phyloP scores from a whole-genome alignment of 2,797 vertebrate genomes.

The Lacerta agilis region DNA sequence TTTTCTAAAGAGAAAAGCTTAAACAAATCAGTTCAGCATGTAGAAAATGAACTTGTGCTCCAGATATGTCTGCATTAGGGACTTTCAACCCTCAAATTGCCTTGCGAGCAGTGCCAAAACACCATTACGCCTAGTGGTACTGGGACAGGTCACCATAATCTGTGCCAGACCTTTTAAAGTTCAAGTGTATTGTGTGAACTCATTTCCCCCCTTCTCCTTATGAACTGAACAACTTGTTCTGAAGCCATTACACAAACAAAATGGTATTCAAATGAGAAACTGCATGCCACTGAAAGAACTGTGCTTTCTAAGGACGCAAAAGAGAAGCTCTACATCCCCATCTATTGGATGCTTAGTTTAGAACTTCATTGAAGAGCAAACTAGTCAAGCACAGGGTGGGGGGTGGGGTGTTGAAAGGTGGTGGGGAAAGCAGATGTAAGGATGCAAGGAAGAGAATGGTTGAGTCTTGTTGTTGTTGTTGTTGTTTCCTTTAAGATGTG shows the following conservation, averaged over 20 bases:
- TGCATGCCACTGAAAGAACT: neutral
- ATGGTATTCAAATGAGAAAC: conserved; percentile 1
- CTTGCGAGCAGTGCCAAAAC: neutral
- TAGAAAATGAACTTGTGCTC: neutral
- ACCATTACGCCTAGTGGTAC: neutral
- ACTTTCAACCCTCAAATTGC: neutral
- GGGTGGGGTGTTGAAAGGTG: too few species aligned
- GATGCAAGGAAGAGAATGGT: too few species aligned
- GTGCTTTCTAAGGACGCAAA: neutral
- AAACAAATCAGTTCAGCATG: neutral
- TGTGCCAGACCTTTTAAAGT: neutral
- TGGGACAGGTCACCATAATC: neutral
- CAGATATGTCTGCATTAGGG: neutral
- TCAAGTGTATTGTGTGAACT: neutral
- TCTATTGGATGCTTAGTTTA: conserved; percentile 51
- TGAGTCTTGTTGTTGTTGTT: too few species aligned
- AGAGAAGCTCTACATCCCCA: conserved; percentile 63
- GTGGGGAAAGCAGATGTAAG: too few species aligned
- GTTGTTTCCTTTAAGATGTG: too few species aligned
- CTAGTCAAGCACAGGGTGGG: too few species aligned
- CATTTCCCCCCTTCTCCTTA: neutral
- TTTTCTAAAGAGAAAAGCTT: neutral
- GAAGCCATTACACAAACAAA: conserved; percentile 1
- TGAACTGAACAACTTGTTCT: neutral
- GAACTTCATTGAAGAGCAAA: conserved; percentile 25